Base-by-base conservation (phyloP, 2,797 vertebrate genomes). In the Poecilia picta region DNA sequence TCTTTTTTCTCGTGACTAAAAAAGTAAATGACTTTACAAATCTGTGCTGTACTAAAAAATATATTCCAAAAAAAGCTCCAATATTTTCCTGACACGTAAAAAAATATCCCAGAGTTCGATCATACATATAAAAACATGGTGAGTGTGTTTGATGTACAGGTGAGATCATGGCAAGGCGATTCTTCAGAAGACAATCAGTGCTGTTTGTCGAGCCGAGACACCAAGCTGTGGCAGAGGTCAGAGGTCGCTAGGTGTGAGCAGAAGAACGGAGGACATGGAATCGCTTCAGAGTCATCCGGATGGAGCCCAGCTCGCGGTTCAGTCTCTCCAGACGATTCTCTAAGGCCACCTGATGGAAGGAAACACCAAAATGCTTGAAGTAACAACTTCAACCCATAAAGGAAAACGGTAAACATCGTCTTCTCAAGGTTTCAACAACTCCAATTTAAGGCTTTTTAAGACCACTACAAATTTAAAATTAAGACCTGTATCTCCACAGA, bases 241-340 rank as follows among this genome's bases (percentile, higher is more conserved):
- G 84, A 92, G 89, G 77, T 79, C 89, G 95, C 94, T 95, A 98
- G 36, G 96, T 95, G 89, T 98, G 97, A 79, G 97, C 95, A 81
- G 98, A 99, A 68, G 97, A 97, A 53, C 96, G 97, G 77, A 99
- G 94, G 86, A 99, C 89, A 36, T 98, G 97, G 86, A 97, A 98
- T 86, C 96, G 97, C 94, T 99, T 99, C 90, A 99, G 94, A 28
- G 96, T 98, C 97, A 99, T 99, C 66, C 98, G 96, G 87, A 99
- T 96, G 33, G 96, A 98, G 36, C 98, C 98, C 89, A 99, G 90
- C 74, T 99, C 96, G 7, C 95, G 96, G n/a, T 97, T 98, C 82
- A 99, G 95, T 82, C 94, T 94, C 89, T 99, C 98, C 94, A 99
- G 93, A 18, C 97, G 98, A 55, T 97, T 96, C 93, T 99, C 98